Base-by-base conservation (phyloP, 23 tunicate genomes). In the Aplidium turbinatum region DNA sequence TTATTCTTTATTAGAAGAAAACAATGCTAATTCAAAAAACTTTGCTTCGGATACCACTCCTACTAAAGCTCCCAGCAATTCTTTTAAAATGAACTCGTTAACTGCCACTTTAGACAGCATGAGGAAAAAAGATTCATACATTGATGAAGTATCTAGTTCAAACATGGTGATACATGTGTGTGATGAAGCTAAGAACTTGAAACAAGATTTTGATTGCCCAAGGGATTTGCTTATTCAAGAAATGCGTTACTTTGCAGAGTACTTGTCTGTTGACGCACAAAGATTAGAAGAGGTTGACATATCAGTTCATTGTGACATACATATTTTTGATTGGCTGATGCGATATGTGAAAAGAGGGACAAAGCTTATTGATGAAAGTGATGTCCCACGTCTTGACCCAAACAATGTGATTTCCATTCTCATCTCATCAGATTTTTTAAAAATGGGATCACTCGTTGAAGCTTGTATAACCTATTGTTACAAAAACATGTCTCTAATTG, bases 301-400 rank as follows among this genome's bases (percentile, higher is more conserved):
- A 32, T 88, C 96, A 0, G 99, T 95, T 45, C 99, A 95, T 63
- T 95, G 99, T 83, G 99, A 95, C 47, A 81, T 88, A 26, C 92
- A 95, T 48, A 95, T 95, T 11, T 95, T 95, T 79, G 96, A 83
- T 58, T 88, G 96, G 96, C 70, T 95, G 1, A 95, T 95, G 99
- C 39, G 89, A 45, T 91, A 84, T 68, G 97, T 91, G 7, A 91
- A 91, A 68, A 77, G 97, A 27, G 78, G 71, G 4, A 78, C 91
- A 25, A 63, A 73, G n/a, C 58, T 84, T 5, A 56, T 84, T 31
- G 82, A 84, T 26, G 68, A 72, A 31, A 39, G 46, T 1, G 82
- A 84, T 27, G 58, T 63, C 18, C 97, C 97, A 1, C 73, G 75
- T 32, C 79, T 91, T 23, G 97, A 91, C 29, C 86, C 97, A 13